These are phyloP conservation scores for Drosophila nr. perissopoda DNA, from an alignment of 2,888 invertebrate genomes.

Conservation along the genomic window DNA sequence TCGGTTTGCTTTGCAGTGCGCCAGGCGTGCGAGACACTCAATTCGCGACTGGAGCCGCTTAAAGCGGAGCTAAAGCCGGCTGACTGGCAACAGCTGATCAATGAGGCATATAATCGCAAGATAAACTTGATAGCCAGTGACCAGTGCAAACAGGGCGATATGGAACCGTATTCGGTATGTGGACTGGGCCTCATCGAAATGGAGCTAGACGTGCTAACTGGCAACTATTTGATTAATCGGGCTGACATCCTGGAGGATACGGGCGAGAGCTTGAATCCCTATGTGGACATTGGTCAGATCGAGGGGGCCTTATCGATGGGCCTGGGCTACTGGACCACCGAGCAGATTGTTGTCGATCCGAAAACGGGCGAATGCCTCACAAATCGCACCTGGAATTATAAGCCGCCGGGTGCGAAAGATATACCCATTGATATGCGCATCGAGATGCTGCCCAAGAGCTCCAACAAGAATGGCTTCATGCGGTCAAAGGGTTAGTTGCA, in stretches of 20 bases:
- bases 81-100: conserved; percentile 87
- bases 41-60: conserved; percentile 87
- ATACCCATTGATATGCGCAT: conserved; percentile 91
- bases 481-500: conserved; percentile 89
- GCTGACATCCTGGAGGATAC: conserved; percentile 91
- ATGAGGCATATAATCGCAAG: conserved; percentile 86
- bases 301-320: conserved; percentile 93
- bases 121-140: conserved; percentile 88
- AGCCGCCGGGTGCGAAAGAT: conserved; percentile 91
- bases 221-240: conserved; percentile 89
- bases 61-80: conserved; percentile 86
- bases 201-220: conserved; percentile 92
- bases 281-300: conserved; percentile 91
- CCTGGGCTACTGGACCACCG: conserved; percentile 91
- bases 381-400: conserved; percentile 93
- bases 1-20: conserved; percentile 87
- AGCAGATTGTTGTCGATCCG: conserved; percentile 88
- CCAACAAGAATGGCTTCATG: conserved; percentile 89
- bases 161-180: conserved; percentile 88
- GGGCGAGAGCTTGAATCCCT: conserved; percentile 90
- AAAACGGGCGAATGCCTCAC: conserved; percentile 89
- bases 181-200: conserved; percentile 89
- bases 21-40: conserved; percentile 88
- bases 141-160: conserved; percentile 86
- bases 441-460: conserved; percentile 88